Evolutionary conservation across 64 coral and sea anemone species (phyloP), one percentile per base, ranked within the genome.

Genomic region (Acropora tenuis): DNA sequence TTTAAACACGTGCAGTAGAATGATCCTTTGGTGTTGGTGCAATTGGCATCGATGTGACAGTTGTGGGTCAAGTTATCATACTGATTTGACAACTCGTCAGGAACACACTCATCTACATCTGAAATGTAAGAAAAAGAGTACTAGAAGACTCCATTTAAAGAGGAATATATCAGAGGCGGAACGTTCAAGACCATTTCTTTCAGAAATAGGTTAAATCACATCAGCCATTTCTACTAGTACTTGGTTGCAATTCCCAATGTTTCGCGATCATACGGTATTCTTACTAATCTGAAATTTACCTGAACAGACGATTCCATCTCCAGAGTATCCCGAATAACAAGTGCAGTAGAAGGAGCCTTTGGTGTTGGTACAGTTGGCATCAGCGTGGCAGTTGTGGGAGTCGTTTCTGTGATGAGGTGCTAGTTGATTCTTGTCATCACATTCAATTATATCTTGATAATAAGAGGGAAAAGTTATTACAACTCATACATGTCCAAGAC

Each of bases 21-120:
- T 5, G 94, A 96, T 41, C 94, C 94, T 43, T 96, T 89, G 41
- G 94, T 96, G 75, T 96, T 96, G 43, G 94, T 96, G 65, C 94
- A 96, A 58, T 96, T 96, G 4, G 94, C 79, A 57, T 96, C 90
- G n/a, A 11, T 48, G n/a, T 96, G 94, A 19, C 94, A 96, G 9
- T 89, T 96, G 48, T 96, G 77, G 45, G 73, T 86, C 74, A 96
- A 67, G 15, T 88, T 74, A 41, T 85, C 75, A 67, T 92, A 89
- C 42, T 80, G 50, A 0, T 53, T 78, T 17, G 86, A 67, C 76
- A 96, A 84, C 43, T 49, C 30, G 5, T 30, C 58, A 6, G 94
- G 86, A 42, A 83, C 49, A 90, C 94, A 96, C 59, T 96, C 94
- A 47, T 89, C 52, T 1, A 96, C 79, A 78, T 96, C 94, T 96